Conservation (phyloP, 1,140 invertebrate genomes). For the Popillia japonica region DNA sequence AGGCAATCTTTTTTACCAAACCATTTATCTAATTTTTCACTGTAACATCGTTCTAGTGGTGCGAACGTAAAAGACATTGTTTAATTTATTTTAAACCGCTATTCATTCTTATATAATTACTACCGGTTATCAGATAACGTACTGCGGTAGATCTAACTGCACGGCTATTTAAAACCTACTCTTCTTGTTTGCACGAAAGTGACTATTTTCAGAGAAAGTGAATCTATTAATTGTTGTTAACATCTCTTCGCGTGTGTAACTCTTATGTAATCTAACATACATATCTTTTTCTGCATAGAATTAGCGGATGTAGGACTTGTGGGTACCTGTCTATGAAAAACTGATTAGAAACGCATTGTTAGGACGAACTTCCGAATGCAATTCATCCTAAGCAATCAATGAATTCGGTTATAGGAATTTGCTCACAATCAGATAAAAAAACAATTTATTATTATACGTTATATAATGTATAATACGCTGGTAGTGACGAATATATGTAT, state of each 20-base stretch:
- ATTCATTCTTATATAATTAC: not conserved
- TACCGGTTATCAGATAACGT: not conserved
- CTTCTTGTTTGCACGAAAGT: too few species aligned
- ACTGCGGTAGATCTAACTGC: not conserved
- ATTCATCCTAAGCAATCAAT: slow-evolving; percentile 66
- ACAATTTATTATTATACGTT: not conserved
- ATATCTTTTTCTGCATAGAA: too few species aligned
- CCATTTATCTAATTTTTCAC: slow-evolving; percentile 27
- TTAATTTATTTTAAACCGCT: not conserved
- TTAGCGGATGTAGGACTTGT: too few species aligned
- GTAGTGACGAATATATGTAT: too few species aligned
- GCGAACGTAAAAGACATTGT: slow-evolving; percentile 13
- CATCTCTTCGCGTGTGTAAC: too few species aligned
- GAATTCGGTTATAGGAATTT: slow-evolving; percentile 1
- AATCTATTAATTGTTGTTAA: too few species aligned
- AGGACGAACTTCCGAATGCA: slow-evolving; percentile 69
- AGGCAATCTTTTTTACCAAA: slow-evolving; percentile 9
- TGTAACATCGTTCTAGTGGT: slow-evolving; percentile 1
- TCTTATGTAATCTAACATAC: too few species aligned
- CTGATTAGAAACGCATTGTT: slow-evolving; percentile 82
- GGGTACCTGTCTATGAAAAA: slow-evolving; percentile 81
- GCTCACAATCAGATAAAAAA: slow-evolving; percentile 8
- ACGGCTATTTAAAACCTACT: not conserved
- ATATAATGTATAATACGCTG: not conserved
- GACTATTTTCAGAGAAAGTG: too few species aligned